Evolutionary conservation across 2,797 vertebrate genomes (phyloP).

Genomic region (Lagocephalus sceleratus): DNA sequence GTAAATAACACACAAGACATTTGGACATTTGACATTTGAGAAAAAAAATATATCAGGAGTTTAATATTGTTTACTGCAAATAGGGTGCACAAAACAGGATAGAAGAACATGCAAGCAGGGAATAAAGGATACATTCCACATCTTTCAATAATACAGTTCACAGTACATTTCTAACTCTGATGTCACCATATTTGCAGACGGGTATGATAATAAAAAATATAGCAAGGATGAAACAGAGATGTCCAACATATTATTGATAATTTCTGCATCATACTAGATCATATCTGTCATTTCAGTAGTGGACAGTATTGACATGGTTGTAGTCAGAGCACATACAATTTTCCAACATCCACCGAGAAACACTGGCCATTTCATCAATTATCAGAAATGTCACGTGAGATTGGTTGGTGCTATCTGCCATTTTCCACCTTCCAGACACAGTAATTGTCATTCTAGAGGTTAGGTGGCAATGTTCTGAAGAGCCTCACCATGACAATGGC

Average conservation of each 20-base stretch:
- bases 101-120: too few relatives aligned
- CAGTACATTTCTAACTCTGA: too few relatives aligned
- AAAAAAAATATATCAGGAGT: too few relatives aligned
- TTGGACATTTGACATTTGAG: too few relatives aligned
- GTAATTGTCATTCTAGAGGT: constrained; percentile 55
- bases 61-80: too few relatives aligned
- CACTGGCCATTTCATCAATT: constrained; percentile 24
- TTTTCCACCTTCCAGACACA: constrained; percentile 32
- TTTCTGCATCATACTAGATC: neutral
- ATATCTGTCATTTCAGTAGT: constrained; percentile 10
- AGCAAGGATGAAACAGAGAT: neutral
- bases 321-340: neutral
- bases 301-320: constrained; percentile 13
- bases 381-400: constrained; percentile 38
- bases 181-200: too few relatives aligned
- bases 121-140: too few relatives aligned
- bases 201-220: too few relatives aligned
- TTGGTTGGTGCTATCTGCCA: constrained; percentile 26
- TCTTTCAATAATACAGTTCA: too few relatives aligned
- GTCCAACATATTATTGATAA: neutral
- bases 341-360: constrained; percentile 14
- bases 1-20: too few relatives aligned
- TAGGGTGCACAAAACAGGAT: too few relatives aligned
- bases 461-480: constrained; percentile 53
- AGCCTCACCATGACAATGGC: constrained; percentile 77